Evolutionary conservation across 2,113 vertebrate species (phyloP), one percentile per base, ranked within the genome.

Genomic region (Crotophaga sulcirostris): DNA sequence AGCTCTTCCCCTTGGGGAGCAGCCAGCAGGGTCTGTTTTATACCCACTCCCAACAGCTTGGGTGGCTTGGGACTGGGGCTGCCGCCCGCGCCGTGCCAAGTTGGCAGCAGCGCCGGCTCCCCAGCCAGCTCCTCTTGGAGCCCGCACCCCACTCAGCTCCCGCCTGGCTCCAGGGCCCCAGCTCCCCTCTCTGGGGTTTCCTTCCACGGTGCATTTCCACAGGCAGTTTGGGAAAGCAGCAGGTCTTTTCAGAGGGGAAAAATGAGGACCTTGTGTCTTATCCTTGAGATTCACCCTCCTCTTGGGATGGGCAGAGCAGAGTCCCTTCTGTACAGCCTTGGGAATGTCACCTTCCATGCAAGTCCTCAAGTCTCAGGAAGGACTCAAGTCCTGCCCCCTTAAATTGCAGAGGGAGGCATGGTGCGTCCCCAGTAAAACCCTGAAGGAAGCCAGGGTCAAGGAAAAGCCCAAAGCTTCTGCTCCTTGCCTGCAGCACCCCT

Each of bases 21-120:
- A 38, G 94, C 95, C 95, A 96, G 90, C 87, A 93, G 82, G 91
- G 45, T 83, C 95, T 96, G 87, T 70, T 96, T 92, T 85, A 83
- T 91, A 44, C 87, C 84, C 93, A 87, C 81, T 97, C 93, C 87
- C 89, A 95, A 85, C 94, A 95, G 94, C 94, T 96, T 93, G 96
- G 91, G 94, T 94, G 95, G 89, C 84, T 95, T 24, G 91, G 95
- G 89, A 82, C 69, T 55, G 93, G 69, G 89, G 84, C 94, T 96
- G 96, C 81, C 26, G 70, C 77, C 80, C 42, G 38, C 23, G 81
- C 87, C 16, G 33, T 87, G 92, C 91, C 95, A 94, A 96, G 89
- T 7, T 95, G 94, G 94, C 96, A 95, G 87, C 68, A 20, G 8
- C 9, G 1, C 56, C 19, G 42, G 56, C 67, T 94, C 62, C 63